Conservation (phyloP, 2,797 vertebrate genomes). For the Sylvia borin region DNA sequence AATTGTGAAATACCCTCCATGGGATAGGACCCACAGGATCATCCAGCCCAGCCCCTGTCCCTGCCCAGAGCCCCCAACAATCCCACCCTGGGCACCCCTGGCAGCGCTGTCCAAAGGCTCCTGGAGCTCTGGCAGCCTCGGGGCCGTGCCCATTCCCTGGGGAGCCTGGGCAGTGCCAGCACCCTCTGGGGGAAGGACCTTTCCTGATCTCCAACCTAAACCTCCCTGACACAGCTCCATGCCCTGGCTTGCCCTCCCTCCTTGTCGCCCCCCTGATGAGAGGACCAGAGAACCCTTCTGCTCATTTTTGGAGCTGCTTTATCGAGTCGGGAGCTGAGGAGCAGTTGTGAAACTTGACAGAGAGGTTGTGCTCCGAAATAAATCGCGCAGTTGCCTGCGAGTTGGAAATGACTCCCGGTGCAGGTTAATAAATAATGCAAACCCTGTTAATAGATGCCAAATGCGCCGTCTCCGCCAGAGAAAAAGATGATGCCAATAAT, state of each 20-base stretch:
- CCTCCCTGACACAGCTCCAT: neutral
- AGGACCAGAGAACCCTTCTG: neutral
- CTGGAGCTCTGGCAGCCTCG: neutral
- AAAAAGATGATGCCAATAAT: conserved; percentile 35
- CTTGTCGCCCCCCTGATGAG: fast-evolving
- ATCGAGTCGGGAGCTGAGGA: neutral
- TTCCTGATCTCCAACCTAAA: fast-evolving
- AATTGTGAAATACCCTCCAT: neutral
- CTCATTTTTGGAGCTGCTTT: neutral
- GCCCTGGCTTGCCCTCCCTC: neutral
- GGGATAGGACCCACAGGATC: neutral
- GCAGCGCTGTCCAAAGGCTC: neutral
- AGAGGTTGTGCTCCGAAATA: neutral
- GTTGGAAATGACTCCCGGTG: conserved; percentile 30
- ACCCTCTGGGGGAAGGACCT: neutral
- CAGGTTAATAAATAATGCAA: conserved; percentile 66
- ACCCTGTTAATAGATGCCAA: conserved; percentile 43
- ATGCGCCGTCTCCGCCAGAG: neutral
- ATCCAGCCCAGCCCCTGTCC: fast-evolving
- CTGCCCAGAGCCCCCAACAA: neutral
- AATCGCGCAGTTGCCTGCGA: neutral
- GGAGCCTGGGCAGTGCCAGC: neutral
- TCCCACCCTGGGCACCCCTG: neutral
- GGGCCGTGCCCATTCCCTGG: neutral
- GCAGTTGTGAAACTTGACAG: neutral